Conservation (phyloP, 1,140 invertebrate species). For the Teleopsis dalmanni region DNA sequence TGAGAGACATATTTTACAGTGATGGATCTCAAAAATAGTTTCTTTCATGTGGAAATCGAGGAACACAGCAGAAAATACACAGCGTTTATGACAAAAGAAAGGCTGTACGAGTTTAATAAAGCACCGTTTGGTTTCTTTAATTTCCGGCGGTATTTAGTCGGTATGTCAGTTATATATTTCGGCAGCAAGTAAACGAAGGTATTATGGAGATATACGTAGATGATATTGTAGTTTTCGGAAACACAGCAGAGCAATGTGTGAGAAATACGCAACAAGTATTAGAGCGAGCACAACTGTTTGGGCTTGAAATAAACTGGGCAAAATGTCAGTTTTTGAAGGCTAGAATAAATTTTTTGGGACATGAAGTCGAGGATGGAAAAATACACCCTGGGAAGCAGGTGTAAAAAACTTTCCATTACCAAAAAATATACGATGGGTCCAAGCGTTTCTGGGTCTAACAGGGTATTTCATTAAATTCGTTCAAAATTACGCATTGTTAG, state of each 20-base stretch:
- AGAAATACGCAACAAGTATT: slow-evolving; percentile 4
- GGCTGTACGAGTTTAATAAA: slow-evolving; percentile 43
- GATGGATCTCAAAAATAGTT: slow-evolving; percentile 46
- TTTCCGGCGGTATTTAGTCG: slow-evolving; percentile 41
- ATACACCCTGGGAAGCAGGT: slow-evolving; percentile 23
- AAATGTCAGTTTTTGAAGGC: slow-evolving; percentile 47
- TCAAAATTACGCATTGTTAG: slow-evolving; percentile 16
- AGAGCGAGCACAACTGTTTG: slow-evolving; percentile 19
- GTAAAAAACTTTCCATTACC: slow-evolving; percentile 25
- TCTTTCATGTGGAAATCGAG: slow-evolving; percentile 34
- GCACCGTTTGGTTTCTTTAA: slow-evolving; percentile 47
- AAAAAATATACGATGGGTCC: not conserved
- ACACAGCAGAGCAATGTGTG: slow-evolving; percentile 26
- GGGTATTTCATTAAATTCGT: slow-evolving; percentile 25
- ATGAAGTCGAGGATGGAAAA: slow-evolving; percentile 14
- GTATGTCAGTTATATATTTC: slow-evolving; percentile 32
- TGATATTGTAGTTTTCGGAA: slow-evolving; percentile 25
- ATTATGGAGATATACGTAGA: slow-evolving; percentile 22
- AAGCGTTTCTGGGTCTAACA: slow-evolving; percentile 5
- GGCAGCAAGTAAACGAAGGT: slow-evolving; percentile 4
- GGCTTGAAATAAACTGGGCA: slow-evolving; percentile 45
- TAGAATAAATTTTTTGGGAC: slow-evolving; percentile 27
- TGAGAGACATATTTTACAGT: slow-evolving; percentile 32
- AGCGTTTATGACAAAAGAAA: slow-evolving; percentile 41
- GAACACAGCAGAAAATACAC: slow-evolving; percentile 32